These are phyloP conservation scores for Dynastes maya DNA, from an alignment of 2,888 invertebrate species.

Conservation along the genomic window DNA sequence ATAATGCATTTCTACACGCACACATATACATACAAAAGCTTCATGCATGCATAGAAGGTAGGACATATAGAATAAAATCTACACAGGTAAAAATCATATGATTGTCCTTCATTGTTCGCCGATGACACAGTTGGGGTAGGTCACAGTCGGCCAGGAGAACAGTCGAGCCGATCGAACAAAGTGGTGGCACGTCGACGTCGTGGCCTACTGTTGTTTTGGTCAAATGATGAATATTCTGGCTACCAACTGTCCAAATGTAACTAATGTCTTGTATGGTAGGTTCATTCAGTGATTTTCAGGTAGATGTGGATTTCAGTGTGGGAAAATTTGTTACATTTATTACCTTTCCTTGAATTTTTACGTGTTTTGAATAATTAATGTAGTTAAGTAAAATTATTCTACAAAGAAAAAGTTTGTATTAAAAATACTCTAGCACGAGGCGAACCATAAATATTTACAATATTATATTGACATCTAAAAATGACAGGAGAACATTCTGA, in stretches of 20 bases:
- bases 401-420: no score
- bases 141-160: constrained; percentile 61
- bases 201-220: constrained; percentile 66
- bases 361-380: background rate
- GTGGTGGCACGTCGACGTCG: constrained; percentile 35
- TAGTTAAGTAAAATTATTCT: background rate
- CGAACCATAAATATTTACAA: no score
- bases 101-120: constrained; percentile 64
- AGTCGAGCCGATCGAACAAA: constrained; percentile 48
- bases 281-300: constrained; percentile 49
- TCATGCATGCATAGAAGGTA: constrained; percentile 16
- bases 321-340: constrained; percentile 44
- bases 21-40: constrained; percentile 17
- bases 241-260: constrained; percentile 67
- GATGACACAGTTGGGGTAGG: constrained; percentile 67
- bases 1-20: constrained; percentile 47
- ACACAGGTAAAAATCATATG: constrained; percentile 58
- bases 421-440: no score
- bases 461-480: no score
- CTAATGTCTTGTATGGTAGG: constrained; percentile 60
- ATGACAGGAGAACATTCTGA: no score
- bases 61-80: constrained; percentile 39
- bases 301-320: constrained; percentile 43
- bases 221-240: constrained; percentile 67
- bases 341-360: constrained; percentile 7